Evolutionary conservation across 2,797 vertebrate species (phyloP).

Genomic region (Neosilurus hyrtlii): DNA sequence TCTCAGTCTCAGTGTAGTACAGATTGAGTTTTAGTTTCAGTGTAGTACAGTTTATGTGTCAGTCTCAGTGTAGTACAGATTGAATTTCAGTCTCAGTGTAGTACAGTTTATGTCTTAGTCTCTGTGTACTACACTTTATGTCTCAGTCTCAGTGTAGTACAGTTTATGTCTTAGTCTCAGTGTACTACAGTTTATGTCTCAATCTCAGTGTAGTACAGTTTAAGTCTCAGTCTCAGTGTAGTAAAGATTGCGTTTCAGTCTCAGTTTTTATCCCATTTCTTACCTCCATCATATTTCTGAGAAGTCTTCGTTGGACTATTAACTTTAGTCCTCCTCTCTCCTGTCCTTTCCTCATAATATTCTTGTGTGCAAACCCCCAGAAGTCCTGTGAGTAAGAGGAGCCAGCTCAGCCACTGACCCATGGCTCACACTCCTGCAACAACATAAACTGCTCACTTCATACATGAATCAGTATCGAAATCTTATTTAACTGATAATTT

Average conservation of each 20-base stretch:
- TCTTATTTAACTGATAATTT: neutral
- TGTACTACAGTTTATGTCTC: neutral
- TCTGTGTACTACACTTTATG: neutral
- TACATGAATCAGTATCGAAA: neutral
- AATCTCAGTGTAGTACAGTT: too few species aligned
- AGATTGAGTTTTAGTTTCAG: too few species aligned
- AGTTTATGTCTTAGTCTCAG: neutral
- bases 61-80: neutral
- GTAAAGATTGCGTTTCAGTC: neutral
- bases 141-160: neutral
- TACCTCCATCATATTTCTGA: slow-evolving; percentile 72
- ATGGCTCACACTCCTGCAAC: slow-evolving; percentile 62
- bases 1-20: too few species aligned
- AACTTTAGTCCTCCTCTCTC: slow-evolving; percentile 64
- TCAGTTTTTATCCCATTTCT: slow-evolving; percentile 39
- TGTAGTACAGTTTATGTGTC: too few species aligned
- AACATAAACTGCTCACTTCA: slow-evolving; percentile 4
- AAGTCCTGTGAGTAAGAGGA: slow-evolving; percentile 74
- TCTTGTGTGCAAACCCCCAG: slow-evolving; percentile 74
- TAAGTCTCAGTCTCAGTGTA: too few species aligned
- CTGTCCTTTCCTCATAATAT: slow-evolving; percentile 68
- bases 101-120: neutral
- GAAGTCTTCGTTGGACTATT: slow-evolving; percentile 66
- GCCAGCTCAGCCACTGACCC: slow-evolving; percentile 64
- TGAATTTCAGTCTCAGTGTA: neutral